These are phyloP conservation scores for Oscheius sp. DNA, from an alignment of 2,888 invertebrate species.

Conservation along the genomic window DNA sequence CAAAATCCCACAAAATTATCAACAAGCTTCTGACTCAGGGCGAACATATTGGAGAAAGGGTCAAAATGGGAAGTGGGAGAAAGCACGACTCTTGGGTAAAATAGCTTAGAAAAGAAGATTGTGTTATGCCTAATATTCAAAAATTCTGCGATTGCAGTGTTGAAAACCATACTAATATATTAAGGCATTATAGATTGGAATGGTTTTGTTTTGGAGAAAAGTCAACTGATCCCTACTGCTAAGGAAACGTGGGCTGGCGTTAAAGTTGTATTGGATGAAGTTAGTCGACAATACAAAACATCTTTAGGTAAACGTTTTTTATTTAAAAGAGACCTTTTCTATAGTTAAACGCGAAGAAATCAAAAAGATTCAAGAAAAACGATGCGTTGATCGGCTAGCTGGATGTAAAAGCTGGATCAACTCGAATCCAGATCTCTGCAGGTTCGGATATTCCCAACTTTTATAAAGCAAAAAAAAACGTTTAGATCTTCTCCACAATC, in stretches of 20 bases:
- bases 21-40: neutral
- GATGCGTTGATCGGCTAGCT: conserved; percentile 38
- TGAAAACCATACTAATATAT: neutral
- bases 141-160: neutral
- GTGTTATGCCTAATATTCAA: no score
- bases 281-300: conserved; percentile 36
- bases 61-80: conserved; percentile 11
- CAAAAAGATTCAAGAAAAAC: conserved; percentile 34
- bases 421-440: conserved; percentile 40
- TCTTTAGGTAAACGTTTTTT: conserved; percentile 37
- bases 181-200: conserved; percentile 59
- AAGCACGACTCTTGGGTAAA: conserved; percentile 14
- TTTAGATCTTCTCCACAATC: conserved; percentile 52
- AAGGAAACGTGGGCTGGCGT: no score
- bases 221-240: conserved; percentile 66
- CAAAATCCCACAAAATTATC: no score
- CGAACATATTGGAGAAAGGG: conserved; percentile 6
- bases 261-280: conserved; percentile 60
- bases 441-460: no score
- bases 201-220: conserved; percentile 64
- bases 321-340: no score
- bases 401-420: conserved; percentile 49
- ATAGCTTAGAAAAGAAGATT: conserved; percentile 9
- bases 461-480: neutral
- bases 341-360: neutral